Conservation (phyloP, 2,113 vertebrate species). For the Pangasianodon gigas region DNA sequence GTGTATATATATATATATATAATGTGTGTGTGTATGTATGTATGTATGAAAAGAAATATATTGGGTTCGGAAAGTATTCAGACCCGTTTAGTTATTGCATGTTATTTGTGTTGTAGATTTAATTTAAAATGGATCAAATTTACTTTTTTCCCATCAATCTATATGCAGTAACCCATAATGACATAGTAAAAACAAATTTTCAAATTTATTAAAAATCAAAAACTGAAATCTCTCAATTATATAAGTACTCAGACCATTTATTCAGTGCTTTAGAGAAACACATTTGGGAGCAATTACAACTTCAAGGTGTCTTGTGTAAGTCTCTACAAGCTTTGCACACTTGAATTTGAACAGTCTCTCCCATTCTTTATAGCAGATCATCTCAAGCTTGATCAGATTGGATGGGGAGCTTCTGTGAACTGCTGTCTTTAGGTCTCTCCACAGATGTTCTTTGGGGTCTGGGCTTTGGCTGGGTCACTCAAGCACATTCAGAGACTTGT, state of each 20-base stretch:
- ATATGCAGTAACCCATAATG: not conserved
- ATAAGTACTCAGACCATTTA: not conserved
- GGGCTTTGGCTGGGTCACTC: not conserved
- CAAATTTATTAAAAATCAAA: not conserved
- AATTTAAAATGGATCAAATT: no score
- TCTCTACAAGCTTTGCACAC: not conserved
- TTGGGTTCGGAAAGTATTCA: not conserved
- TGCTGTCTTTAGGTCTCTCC: not conserved
- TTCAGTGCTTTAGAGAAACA: not conserved
- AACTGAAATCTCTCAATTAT: not conserved
- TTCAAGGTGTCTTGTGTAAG: not conserved
- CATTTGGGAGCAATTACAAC: not conserved
- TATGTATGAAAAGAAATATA: no score
- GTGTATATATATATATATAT: no score
- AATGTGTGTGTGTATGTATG: no score
- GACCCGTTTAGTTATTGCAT: not conserved
- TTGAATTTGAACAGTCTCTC: not conserved
- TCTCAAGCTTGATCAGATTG: not conserved
- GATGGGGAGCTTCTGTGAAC: not conserved
- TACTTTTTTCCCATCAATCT: not conserved
- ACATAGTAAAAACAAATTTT: not conserved
- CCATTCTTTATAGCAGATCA: not conserved
- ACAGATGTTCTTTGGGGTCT: not conserved
- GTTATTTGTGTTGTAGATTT: not conserved
- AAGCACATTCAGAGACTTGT: not conserved